These are phyloP conservation scores for Enteromius trimaculatus DNA, from an alignment of 2,797 vertebrate genomes.

Conservation along the genomic window DNA sequence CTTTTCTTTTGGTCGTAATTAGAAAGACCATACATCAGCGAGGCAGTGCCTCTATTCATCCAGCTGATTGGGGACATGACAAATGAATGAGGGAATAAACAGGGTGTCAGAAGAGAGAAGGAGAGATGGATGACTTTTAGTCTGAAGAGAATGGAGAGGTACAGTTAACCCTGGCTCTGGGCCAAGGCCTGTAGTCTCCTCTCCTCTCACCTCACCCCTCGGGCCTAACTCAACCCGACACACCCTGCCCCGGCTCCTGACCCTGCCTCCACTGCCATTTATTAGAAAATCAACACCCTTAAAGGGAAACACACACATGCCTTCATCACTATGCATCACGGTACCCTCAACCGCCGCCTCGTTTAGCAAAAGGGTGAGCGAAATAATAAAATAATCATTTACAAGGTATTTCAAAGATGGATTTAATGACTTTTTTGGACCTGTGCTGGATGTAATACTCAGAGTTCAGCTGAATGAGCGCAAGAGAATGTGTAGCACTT, in stretches of 20 bases:
- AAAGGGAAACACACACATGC: constrained; percentile 58
- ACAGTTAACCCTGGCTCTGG: constrained; percentile 87
- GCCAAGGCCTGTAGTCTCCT: constrained; percentile 78
- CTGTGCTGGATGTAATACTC: constrained; percentile 17
- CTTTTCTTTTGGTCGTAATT: constrained; percentile 86
- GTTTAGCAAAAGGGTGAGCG: not conserved
- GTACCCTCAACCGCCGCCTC: not conserved
- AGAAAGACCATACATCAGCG: constrained; percentile 88
- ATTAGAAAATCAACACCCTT: constrained; percentile 82
- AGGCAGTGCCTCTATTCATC: constrained; percentile 87
- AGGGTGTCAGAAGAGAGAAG: constrained; percentile 82
- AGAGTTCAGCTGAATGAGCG: constrained; percentile 29
- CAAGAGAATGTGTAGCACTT: constrained; percentile 65
- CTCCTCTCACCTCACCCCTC: constrained; percentile 39
- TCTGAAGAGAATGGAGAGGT: constrained; percentile 83
- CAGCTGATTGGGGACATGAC: constrained; percentile 91
- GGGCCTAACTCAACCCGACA: constrained; percentile 33
- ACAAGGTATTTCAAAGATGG: constrained; percentile 25
- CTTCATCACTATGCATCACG: constrained; percentile 29
- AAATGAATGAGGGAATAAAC: constrained; percentile 94
- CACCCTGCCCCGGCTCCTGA: constrained; percentile 43
- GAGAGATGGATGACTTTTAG: constrained; percentile 91
- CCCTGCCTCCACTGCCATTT: constrained; percentile 74
- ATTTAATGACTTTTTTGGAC: constrained; percentile 61
- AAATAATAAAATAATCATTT: constrained; percentile 27